Conservation (phyloP, 2,797 vertebrate genomes). For the Merluccius polli region DNA sequence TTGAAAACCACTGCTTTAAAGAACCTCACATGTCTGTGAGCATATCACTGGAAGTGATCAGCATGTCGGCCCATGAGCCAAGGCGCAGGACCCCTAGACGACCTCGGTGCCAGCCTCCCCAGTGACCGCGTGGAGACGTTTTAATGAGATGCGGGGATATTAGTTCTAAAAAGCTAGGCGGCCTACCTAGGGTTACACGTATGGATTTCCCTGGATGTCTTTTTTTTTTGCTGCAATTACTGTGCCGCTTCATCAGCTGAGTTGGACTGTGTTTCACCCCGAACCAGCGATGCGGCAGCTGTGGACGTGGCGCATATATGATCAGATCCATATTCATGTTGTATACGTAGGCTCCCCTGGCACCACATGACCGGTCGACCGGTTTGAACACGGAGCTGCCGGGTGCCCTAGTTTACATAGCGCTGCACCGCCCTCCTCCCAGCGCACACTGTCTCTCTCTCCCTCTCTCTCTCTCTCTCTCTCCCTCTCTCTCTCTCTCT, state of each 20-base stretch:
- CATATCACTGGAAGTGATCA: background rate
- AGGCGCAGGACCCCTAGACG: background rate
- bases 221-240: slow-evolving; percentile 30
- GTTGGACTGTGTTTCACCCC: slow-evolving; percentile 54
- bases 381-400: slow-evolving; percentile 38
- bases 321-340: slow-evolving; percentile 49
- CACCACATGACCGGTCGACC: slow-evolving; percentile 39
- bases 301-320: slow-evolving; percentile 14
- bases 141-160: background rate
- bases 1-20: too few species aligned
- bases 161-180: background rate
- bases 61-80: too few species aligned
- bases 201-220: slow-evolving; percentile 33
- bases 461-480: slow-evolving; percentile 15
- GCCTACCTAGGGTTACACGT: background rate
- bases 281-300: slow-evolving; percentile 32
- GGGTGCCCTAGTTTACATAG: slow-evolving; percentile 34
- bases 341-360: slow-evolving; percentile 28
- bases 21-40: background rate
- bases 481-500: background rate
- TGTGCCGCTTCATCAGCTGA: slow-evolving; percentile 56
- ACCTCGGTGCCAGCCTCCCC: background rate
- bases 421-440: slow-evolving; percentile 26
- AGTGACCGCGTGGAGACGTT: background rate
- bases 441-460: slow-evolving; percentile 14